phyloP scores from a whole-genome alignment of 2,797 vertebrate genomes.

The Muraenolepis orangiensis region DNA sequence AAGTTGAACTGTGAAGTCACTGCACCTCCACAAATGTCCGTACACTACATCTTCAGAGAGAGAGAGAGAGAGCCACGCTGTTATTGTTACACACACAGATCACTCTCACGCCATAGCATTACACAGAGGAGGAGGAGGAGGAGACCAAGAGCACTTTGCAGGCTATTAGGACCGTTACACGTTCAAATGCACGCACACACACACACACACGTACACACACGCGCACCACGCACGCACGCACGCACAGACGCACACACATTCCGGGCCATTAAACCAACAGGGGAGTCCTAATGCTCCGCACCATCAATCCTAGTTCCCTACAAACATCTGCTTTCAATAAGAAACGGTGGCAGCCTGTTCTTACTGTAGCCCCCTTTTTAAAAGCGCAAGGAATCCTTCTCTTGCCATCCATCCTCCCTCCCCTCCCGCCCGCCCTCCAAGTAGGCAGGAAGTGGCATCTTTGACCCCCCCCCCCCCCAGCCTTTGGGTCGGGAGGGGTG shows the following conservation, averaged over 20 bases:
- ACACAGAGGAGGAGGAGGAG: neutral
- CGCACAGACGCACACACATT: conserved; percentile 6
- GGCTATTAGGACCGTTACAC: neutral
- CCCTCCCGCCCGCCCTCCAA: neutral
- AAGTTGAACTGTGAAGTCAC: too few relatives aligned
- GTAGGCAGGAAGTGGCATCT: conserved; percentile 15
- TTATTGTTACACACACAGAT: conserved; percentile 14
- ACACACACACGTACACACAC: neutral
- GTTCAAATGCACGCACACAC: neutral
- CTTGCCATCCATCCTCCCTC: conserved; percentile 24
- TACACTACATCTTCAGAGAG: neutral
- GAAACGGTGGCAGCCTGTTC: conserved; percentile 15
- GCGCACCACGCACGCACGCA: neutral
- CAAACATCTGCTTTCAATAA: conserved; percentile 52
- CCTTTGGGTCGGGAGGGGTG: conserved; percentile 10
- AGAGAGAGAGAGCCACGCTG: neutral
- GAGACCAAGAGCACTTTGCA: conserved; percentile 17
- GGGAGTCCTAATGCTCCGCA: conserved; percentile 28
- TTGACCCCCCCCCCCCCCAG: conserved; percentile 1
- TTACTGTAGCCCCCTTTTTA: conserved; percentile 30
- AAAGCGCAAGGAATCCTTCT: conserved; percentile 20
- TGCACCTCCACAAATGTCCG: neutral
- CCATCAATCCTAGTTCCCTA: conserved; percentile 38
- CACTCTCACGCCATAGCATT: conserved; percentile 2
- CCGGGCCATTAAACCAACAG: conserved; percentile 40